Evolutionary conservation across 2,888 invertebrate genomes (phyloP).

Genomic region (Drosophila prostipennis): DNA sequence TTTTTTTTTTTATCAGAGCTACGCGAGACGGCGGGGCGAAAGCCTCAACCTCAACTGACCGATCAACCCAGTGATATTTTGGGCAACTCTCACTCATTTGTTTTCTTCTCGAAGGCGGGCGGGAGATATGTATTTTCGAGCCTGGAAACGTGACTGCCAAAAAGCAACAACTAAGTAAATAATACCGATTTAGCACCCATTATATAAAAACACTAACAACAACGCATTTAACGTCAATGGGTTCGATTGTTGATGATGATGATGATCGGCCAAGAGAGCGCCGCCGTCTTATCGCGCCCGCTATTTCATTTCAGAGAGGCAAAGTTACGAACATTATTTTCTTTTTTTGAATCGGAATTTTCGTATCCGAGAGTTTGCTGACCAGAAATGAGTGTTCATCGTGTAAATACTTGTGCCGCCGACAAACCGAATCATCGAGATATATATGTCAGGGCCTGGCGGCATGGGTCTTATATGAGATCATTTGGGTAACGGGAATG

Average conservation of each 20-base stretch:
- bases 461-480: constrained; percentile 23
- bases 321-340: constrained; percentile 11
- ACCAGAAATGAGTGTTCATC: constrained; percentile 12
- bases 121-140: constrained; percentile 16
- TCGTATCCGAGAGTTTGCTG: constrained; percentile 35
- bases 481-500: background rate
- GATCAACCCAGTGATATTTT: constrained; percentile 4
- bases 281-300: constrained; percentile 22
- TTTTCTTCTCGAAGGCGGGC: background rate
- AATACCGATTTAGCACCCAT: constrained; percentile 50
- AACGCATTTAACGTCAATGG: constrained; percentile 26
- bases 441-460: constrained; percentile 9
- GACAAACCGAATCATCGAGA: constrained; percentile 1
- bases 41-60: constrained; percentile 29
- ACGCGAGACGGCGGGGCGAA: constrained; percentile 24
- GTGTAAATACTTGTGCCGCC: constrained; percentile 17
- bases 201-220: constrained; percentile 41
- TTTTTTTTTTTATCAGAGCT: constrained; percentile 8
- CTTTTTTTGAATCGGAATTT: constrained; percentile 10
- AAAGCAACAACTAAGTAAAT: constrained; percentile 34
- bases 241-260: constrained; percentile 22
- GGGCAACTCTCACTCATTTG: constrained; percentile 24
- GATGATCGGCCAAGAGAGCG: constrained; percentile 12
- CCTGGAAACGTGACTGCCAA: constrained; percentile 47
- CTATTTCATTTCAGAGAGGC: constrained; percentile 20